A percentile compares a stretch with the other conserved stretches of the same genome.
Evolutionary conservation across 1,140 invertebrate species (phyloP).

Genomic region (Delia radicum): DNA sequence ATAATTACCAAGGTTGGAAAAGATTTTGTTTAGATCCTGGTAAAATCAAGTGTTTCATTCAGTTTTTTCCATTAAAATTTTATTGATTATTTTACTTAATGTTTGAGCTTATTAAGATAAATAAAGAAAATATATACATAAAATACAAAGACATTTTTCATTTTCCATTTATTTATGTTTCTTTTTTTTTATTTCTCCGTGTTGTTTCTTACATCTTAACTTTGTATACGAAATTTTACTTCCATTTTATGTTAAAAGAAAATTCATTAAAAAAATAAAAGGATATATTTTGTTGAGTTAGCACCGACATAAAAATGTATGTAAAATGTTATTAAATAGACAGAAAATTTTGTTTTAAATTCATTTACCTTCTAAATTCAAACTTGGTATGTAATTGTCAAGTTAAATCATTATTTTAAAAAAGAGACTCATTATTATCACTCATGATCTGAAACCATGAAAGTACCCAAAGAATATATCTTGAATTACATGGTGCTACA

Average conservation of each 20-base stretch:
- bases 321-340: too few species aligned
- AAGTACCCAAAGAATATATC: too few species aligned
- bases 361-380: too few species aligned
- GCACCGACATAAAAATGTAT: too few species aligned
- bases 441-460: too few species aligned
- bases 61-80: conserved; percentile 16
- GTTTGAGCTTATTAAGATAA: conserved; percentile 14
- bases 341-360: too few species aligned
- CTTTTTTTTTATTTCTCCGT: not conserved
- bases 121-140: conserved; percentile 15
- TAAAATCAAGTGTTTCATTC: not conserved
- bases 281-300: too few species aligned
- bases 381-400: too few species aligned
- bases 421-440: too few species aligned
- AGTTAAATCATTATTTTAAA: too few species aligned
- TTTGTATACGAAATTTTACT: not conserved
- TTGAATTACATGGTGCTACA: too few species aligned
- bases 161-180: not conserved
- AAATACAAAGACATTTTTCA: conserved; percentile 15
- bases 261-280: not conserved
- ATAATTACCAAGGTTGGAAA: not conserved
- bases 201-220: not conserved
- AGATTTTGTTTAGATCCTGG: not conserved
- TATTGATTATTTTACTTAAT: not conserved
- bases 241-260: not conserved